Conservation (phyloP, 2,113 vertebrate species). For the Sigmodon hispidus region DNA sequence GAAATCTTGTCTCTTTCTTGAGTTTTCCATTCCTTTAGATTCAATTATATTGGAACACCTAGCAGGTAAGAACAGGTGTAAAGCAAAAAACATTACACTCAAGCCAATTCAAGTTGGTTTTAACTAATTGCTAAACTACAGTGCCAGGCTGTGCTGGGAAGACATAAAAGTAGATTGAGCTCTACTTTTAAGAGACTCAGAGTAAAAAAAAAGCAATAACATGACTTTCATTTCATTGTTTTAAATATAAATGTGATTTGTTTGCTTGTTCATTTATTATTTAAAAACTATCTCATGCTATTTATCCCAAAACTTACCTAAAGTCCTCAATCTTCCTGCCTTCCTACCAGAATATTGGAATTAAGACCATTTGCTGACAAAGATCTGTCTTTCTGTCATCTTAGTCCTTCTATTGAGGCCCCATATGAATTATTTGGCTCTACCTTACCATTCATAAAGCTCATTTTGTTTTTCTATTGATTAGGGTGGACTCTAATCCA, state of each 20-base stretch:
- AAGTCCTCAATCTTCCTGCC: not conserved
- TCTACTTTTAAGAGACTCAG: not conserved
- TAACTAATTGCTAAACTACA: not conserved
- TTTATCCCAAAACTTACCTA: not conserved
- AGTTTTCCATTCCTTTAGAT: not conserved
- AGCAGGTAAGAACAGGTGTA: not conserved
- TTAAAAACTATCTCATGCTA: not conserved
- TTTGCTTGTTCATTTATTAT: not conserved
- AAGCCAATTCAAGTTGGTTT: not conserved
- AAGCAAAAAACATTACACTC: constrained; percentile 27
- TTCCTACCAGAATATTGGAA: too few species aligned
- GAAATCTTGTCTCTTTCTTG: not conserved
- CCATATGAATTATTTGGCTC: not conserved
- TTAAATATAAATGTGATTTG: not conserved
- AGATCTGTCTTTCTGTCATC: not conserved
- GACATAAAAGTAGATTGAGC: not conserved
- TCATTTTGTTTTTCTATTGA: constrained; percentile 26
- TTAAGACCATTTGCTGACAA: not conserved
- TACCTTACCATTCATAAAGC: not conserved
- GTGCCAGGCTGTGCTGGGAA: not conserved
- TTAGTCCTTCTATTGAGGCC: not conserved
- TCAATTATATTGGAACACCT: not conserved
- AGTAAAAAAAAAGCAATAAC: not conserved
- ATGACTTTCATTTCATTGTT: constrained; percentile 27
- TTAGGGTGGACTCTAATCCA: constrained; percentile 84